Evolutionary conservation across 2,888 invertebrate genomes (phyloP).

Genomic region (Epinotia ramella): DNA sequence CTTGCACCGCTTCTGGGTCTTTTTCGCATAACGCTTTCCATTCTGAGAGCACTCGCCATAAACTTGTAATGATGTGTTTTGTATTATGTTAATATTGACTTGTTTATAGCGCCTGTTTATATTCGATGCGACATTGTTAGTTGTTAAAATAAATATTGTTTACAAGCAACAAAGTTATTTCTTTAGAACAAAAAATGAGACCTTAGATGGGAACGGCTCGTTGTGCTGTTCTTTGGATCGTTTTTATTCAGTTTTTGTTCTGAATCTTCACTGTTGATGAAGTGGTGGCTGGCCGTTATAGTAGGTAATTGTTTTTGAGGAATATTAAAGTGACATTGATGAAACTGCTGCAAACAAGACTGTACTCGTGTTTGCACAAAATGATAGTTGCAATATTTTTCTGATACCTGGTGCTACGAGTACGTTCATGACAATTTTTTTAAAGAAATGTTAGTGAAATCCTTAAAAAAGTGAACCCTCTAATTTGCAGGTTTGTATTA

Average conservation of each 20-base stretch:
- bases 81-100: constrained; percentile 58
- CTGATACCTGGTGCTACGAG: too few species aligned
- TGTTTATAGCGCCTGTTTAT: constrained; percentile 50
- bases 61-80: constrained; percentile 56
- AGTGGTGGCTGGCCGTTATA: constrained; percentile 3
- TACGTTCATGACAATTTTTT: not conserved
- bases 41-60: constrained; percentile 55
- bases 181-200: constrained; percentile 16
- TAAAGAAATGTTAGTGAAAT: not conserved
- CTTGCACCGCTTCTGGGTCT: constrained; percentile 73
- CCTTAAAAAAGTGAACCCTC: not conserved
- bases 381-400: too few species aligned
- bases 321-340: not conserved
- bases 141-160: constrained; percentile 37
- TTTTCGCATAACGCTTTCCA: constrained; percentile 66
- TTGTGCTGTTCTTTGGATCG: constrained; percentile 4
- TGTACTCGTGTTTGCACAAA: too few species aligned
- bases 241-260: constrained; percentile 11
- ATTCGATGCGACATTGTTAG: constrained; percentile 34
- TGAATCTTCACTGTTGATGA: constrained; percentile 7
- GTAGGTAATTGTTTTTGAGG: not conserved
- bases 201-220: constrained; percentile 7
- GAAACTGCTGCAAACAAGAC: not conserved
- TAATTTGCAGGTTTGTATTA: constrained; percentile 2
- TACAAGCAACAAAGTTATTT: constrained; percentile 26